Conservation (phyloP, 2,888 invertebrate genomes). For the Himalopsyche anomala region DNA sequence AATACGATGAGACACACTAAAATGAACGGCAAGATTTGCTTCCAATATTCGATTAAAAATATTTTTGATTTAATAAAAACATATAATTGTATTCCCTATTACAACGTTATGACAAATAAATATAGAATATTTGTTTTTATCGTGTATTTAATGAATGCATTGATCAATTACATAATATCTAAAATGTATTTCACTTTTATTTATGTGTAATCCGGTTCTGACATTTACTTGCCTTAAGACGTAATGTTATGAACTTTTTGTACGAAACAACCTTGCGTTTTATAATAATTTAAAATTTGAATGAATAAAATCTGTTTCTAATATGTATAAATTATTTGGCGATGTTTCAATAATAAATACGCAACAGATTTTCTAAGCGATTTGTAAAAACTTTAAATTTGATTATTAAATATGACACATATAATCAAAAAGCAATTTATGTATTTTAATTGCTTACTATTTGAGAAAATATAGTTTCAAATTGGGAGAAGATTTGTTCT, state of each 20-base stretch:
- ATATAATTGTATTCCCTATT: no score
- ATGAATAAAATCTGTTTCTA: background rate
- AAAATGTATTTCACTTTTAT: background rate
- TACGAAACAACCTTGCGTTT: slow-evolving; percentile 4
- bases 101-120: no score
- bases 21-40: no score
- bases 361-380: background rate
- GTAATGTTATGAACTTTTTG: slow-evolving; percentile 8
- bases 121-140: no score
- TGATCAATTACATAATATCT: background rate
- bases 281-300: slow-evolving; percentile 31
- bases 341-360: background rate
- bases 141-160: no score
- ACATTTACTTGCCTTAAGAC: background rate
- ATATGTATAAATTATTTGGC: background rate
- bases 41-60: no score
- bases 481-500: no score
- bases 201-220: background rate
- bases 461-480: no score
- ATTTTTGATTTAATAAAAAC: no score
- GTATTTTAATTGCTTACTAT: no score
- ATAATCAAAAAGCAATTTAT: no score
- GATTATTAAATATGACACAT: background rate
- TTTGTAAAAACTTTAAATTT: background rate
- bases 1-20: no score